Evolutionary conservation across 2,888 invertebrate species (phyloP).

Genomic region (Pseudoips prasinana): DNA sequence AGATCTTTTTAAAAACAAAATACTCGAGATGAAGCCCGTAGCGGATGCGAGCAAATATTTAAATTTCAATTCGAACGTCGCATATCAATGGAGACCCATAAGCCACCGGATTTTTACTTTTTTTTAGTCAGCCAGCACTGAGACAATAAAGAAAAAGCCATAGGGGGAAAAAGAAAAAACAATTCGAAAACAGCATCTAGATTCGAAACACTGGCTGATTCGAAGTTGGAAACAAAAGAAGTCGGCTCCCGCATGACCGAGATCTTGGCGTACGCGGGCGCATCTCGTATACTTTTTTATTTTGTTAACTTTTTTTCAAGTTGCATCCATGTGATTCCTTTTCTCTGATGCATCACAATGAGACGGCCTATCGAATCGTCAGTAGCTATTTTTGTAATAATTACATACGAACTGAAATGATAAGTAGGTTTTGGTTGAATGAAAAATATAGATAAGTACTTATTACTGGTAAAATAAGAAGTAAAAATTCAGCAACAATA

Average conservation of each 20-base stretch:
- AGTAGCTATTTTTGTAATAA: slow-evolving; percentile 69
- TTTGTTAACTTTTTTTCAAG: slow-evolving; percentile 55
- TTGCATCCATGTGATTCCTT: slow-evolving; percentile 75
- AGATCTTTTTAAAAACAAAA: slow-evolving; percentile 67
- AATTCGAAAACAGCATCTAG: slow-evolving; percentile 76
- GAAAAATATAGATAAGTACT: slow-evolving; percentile 10
- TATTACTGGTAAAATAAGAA: slow-evolving; percentile 10
- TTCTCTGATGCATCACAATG: slow-evolving; percentile 77
- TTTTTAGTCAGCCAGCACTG: slow-evolving; percentile 66
- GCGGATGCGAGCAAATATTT: slow-evolving; percentile 78
- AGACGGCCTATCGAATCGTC: slow-evolving; percentile 71
- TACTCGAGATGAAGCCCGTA: slow-evolving; percentile 68
- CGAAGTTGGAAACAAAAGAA: slow-evolving; percentile 79
- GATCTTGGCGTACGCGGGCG: slow-evolving; percentile 77
- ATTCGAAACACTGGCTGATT: slow-evolving; percentile 81
- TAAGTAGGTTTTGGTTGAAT: slow-evolving; percentile 19
- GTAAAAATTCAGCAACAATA: slow-evolving; percentile 11
- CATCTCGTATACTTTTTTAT: slow-evolving; percentile 65
- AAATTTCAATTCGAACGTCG: slow-evolving; percentile 81
- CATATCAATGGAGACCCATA: slow-evolving; percentile 82
- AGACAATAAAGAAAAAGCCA: slow-evolving; percentile 79
- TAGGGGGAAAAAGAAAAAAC: slow-evolving; percentile 61
- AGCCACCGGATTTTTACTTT: slow-evolving; percentile 76
- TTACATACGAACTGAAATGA: slow-evolving; percentile 44
- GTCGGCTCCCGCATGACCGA: slow-evolving; percentile 79